Base-by-base conservation (phyloP, 2,888 invertebrate genomes). In the Adineta ricciae region DNA sequence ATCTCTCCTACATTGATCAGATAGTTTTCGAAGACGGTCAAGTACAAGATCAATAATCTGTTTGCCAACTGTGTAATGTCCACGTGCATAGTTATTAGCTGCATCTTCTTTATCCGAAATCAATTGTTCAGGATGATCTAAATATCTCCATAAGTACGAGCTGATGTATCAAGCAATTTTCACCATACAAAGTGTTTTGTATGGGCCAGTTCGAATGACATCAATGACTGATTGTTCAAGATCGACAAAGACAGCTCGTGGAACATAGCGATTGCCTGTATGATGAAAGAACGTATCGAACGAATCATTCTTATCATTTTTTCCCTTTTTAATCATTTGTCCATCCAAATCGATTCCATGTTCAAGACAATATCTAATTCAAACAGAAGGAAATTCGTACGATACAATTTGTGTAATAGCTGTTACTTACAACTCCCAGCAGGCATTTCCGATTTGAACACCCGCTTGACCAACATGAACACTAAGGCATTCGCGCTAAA, bases 161-260 rank as follows among this genome's bases (percentile, higher is more conserved):
- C n/a, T n/a, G n/a, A n/a, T n/a, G n/a, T n/a, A n/a, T n/a, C n/a
- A n/a, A n/a, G n/a, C n/a, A n/a, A n/a, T 27, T 27, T 56, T 27
- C n/a, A 27, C 14, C 56, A 27, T 64, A 64, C 64, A 78, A 41
- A 90, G 88, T 84, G 89, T 88, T 38, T 89, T 86, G 86, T 90
- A 89, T 2, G 89, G 87, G n/a, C 89, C 89, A 36, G 88, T 88
- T 14, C 89, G 86, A 27, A 89, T 88, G 86, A 90, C 89, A 86
- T 89, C 89, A 87, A 97, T 96, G 89, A 97, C 97, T 88, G 96
- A 96, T 86, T 97, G 97, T 91, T 97, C 97, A 90, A 97, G 92
- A 91, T 97, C 97, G 21, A 97, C 96, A 89, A 96, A 97, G 86
- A 96, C 95, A 24, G 86, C 84, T 46, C 86, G 49, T 24, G 86